phyloP scores from a whole-genome alignment of 2,888 invertebrate genomes.

The Rhimphoctona megacephalus region DNA sequence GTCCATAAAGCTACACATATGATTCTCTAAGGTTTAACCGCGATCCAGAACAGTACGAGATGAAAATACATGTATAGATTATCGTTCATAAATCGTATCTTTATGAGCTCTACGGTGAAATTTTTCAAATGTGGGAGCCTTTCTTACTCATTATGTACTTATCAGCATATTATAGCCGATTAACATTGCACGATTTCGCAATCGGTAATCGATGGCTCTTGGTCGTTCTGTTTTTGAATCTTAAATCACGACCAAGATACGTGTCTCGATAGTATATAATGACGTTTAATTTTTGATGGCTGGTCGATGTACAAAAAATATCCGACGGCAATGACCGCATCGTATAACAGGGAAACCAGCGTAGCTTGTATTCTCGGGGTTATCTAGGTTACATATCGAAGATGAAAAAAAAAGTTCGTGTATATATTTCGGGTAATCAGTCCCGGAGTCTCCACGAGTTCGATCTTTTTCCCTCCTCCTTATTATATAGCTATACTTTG shows the following conservation, averaged over 20 bases:
- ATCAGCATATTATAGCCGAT: slow-evolving; percentile 32
- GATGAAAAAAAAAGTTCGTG: slow-evolving; percentile 78
- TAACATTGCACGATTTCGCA: slow-evolving; percentile 32
- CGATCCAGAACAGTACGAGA: not conserved
- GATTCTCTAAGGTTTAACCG: not conserved
- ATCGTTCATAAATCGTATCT: not conserved
- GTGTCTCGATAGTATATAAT: slow-evolving; percentile 22
- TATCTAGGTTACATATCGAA: slow-evolving; percentile 80
- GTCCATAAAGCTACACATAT: not conserved
- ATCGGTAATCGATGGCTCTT: slow-evolving; percentile 30
- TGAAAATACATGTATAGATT: not conserved
- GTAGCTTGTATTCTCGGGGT: slow-evolving; percentile 50
- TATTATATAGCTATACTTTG: slow-evolving; percentile 13
- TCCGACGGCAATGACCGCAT: slow-evolving; percentile 65
- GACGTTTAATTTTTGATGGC: slow-evolving; percentile 8
- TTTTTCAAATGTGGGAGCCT: not conserved
- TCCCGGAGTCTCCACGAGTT: slow-evolving; percentile 57
- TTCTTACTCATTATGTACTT: slow-evolving; percentile 24
- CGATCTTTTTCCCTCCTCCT: slow-evolving; percentile 62
- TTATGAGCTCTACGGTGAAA: not conserved
- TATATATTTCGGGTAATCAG: slow-evolving; percentile 82
- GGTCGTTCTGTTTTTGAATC: not conserved
- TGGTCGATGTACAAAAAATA: slow-evolving; percentile 58
- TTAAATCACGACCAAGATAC: slow-evolving; percentile 48
- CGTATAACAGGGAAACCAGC: slow-evolving; percentile 51